Base-by-base conservation (phyloP, 2,888 invertebrate species). In the Netelia melanura region DNA sequence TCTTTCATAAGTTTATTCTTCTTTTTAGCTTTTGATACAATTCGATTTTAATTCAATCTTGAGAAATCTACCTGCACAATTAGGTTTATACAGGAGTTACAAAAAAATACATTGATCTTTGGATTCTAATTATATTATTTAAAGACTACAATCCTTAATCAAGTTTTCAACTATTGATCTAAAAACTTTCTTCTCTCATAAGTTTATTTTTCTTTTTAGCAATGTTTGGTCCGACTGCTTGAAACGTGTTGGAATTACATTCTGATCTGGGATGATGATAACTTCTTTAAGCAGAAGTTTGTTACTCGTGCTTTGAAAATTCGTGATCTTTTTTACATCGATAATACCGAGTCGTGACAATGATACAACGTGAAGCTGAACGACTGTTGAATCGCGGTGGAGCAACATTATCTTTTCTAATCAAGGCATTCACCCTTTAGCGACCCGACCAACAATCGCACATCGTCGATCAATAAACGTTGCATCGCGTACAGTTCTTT, bases 351-450 rank as follows among this genome's bases (percentile, higher is more conserved):
- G 11, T 67, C 56, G 56, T 30, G 52, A 77, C 38, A 58, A 21
- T 43, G 43, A 52, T 25, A 21, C 76, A 76, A 67, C 65, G 17
- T 70, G 52, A 44, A 68, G 70, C 65, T 67, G 65, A 71, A 56
- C 23, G 43, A 62, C 43, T 23, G 25, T 25, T 56, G 64, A 72
- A 54, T 65, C 56, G 14, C 11, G 58, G n/a, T 80, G 72, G 58
- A 80, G 58, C 72, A 44, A 72, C 72, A 58, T 58, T 72, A 61
- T 58, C 21, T 21, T 21, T 72, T 72, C 17, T 72, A 58, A 72
- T 61, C 58, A 43, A 44, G 43, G 9, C 72, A 17, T 72, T 58
- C 43, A 61, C 72, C n/a, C 44, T 44, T 72, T 21, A 43, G 21
- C 44, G 58, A 61, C 10, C 56, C 43, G 58, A 14, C 21, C 6